Evolutionary conservation across 2,113 vertebrate species (phyloP).

Genomic region (Laterallus jamaicensis): DNA sequence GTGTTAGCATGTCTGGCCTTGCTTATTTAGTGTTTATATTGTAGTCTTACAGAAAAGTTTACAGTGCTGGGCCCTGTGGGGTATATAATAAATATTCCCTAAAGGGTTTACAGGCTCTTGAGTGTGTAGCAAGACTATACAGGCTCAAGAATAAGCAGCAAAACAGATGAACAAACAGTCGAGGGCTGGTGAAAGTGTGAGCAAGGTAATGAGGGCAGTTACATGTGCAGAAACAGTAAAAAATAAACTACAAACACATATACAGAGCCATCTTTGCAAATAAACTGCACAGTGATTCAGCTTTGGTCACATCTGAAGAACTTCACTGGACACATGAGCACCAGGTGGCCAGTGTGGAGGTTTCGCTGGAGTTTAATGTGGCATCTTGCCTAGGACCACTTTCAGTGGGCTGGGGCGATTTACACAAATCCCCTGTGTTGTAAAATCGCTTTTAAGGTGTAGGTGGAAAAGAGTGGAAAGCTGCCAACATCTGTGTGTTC

Average conservation of each 20-base stretch:
- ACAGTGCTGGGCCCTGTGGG: not conserved
- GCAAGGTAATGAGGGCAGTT: not conserved
- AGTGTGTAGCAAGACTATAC: not conserved
- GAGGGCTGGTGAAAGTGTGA: not conserved
- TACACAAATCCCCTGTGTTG: not conserved
- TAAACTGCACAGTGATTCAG: not conserved
- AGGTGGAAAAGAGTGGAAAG: not conserved
- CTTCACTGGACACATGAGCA: not conserved
- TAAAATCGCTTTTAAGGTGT: not conserved
- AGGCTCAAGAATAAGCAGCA: not conserved
- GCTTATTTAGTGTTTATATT: not conserved
- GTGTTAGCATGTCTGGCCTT: not conserved
- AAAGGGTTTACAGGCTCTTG: not conserved
- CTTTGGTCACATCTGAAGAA: not conserved
- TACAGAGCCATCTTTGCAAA: not conserved
- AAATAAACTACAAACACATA: accelerated
- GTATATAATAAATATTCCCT: not conserved
- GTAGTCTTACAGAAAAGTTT: not conserved
- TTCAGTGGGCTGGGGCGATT: not conserved
- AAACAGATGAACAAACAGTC: not conserved
- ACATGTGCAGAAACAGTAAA: not conserved
- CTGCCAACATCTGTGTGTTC: not conserved
- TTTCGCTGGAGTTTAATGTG: not conserved
- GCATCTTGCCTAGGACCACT: not conserved
- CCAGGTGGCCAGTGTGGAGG: not conserved